A percentile compares a stretch with the other conserved stretches of the same genome.
Conservation (phyloP, 2,888 invertebrate genomes). For the Heliconius aoede region DNA sequence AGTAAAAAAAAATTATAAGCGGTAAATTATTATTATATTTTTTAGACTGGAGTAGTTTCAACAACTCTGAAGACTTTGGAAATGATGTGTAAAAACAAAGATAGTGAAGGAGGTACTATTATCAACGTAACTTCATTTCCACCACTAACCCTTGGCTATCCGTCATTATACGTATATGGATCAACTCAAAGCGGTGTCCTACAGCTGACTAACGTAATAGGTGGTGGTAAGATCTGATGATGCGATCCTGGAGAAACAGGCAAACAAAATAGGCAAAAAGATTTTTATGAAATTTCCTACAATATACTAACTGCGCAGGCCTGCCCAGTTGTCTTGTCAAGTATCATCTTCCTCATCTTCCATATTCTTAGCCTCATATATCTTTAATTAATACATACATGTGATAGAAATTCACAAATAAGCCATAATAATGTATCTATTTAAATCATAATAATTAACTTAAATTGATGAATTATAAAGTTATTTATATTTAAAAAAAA, state of each 20-base stretch:
- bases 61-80: constrained; percentile 65
- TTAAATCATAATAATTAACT: no score
- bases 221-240: no score
- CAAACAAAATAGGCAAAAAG: no score
- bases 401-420: no score
- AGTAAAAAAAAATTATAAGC: not conserved
- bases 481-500: not conserved
- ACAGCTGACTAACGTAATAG: constrained; percentile 67
- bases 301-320: no score
- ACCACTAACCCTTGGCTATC: constrained; percentile 52
- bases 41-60: constrained; percentile 66
- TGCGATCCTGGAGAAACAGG: no score
- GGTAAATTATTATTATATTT: constrained; percentile 35
- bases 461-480: not conserved
- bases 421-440: no score
- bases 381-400: no score
- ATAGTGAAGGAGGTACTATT: constrained; percentile 64
- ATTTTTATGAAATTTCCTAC: no score
- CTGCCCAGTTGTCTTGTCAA: no score
- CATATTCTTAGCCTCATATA: no score
- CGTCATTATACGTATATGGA: constrained; percentile 62
- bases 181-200: constrained; percentile 72
- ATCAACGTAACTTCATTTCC: constrained; percentile 68
- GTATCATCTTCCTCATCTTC: no score
- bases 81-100: constrained; percentile 62